Percentiles rank a stretch among this genome's conserved stretches.
These are phyloP conservation scores for Drosophila merina DNA, from an alignment of 2,888 invertebrate species.

Conservation along the genomic window DNA sequence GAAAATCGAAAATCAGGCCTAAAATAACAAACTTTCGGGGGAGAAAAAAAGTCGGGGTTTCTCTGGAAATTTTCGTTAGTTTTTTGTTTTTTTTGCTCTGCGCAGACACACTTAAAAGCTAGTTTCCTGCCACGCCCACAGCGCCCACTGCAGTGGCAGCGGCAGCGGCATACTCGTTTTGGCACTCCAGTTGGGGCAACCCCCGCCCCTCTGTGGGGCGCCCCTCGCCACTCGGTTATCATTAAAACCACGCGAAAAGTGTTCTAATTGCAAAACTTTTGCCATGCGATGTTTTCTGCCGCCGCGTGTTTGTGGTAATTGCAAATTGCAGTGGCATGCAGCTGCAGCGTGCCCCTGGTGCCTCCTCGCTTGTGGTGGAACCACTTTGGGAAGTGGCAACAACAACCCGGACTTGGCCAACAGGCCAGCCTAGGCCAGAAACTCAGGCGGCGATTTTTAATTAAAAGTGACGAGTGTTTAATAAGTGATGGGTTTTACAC, in stretches of 20 bases:
- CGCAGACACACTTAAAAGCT: conserved; percentile 74
- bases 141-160: conserved; percentile 30
- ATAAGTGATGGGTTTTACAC: conserved; percentile 61
- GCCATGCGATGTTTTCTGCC: conserved; percentile 43
- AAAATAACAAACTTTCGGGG: conserved; percentile 28
- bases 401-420: conserved; percentile 22
- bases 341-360: conserved; percentile 33
- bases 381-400: conserved; percentile 1
- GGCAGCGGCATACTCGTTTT: conserved; percentile 8
- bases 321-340: conserved; percentile 76
- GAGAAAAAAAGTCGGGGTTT: background rate
- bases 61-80: background rate
- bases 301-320: conserved; percentile 76
- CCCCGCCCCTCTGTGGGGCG: background rate
- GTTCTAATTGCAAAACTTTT: conserved; percentile 69
- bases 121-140: conserved; percentile 70
- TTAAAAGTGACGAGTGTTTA: conserved; percentile 80
- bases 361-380: background rate
- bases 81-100: conserved; percentile 22
- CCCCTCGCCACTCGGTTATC: conserved; percentile 40
- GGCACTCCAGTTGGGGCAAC: background rate
- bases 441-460: conserved; percentile 62
- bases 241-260: conserved; percentile 67
- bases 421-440: background rate
- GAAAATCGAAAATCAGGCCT: conserved; percentile 13